A percentile compares a stretch with the other conserved stretches of the same genome.
phyloP scores from a whole-genome alignment of 2,113 vertebrate species.

The Sinocyclocheilus anophthalmus region DNA sequence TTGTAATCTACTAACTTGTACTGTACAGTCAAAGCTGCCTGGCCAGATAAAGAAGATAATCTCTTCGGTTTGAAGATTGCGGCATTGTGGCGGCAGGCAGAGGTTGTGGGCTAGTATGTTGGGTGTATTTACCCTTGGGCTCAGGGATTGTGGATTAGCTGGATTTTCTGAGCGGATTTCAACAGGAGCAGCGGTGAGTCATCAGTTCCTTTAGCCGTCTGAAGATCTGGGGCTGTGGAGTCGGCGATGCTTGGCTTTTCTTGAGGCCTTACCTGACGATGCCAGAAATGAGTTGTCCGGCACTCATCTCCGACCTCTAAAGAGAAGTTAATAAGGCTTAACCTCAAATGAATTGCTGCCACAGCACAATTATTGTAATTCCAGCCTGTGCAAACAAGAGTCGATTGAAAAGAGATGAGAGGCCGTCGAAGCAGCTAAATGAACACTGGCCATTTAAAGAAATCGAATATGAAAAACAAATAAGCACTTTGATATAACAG shows the following conservation, averaged over 20 bases:
- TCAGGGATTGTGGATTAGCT: conserved; percentile 63
- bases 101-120: conserved; percentile 5
- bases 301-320: conserved; percentile 11
- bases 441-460: not conserved
- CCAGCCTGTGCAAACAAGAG: conserved; percentile 18
- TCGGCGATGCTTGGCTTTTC: conserved; percentile 41
- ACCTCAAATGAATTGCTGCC: conserved; percentile 1
- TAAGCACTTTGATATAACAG: not conserved
- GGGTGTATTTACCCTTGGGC: conserved; percentile 35
- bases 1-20: conserved; percentile 36
- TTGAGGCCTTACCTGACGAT: conserved; percentile 33
- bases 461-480: conserved; percentile 15
- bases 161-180: conserved; percentile 65
- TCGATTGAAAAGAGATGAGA: not conserved
- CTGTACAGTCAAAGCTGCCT: conserved; percentile 57
- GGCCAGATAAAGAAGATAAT: conserved; percentile 71
- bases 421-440: not conserved
- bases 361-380: conserved; percentile 30
- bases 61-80: conserved; percentile 17
- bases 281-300: conserved; percentile 29
- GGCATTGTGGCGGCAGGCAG: conserved; percentile 11
- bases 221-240: conserved; percentile 49
- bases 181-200: conserved; percentile 55
- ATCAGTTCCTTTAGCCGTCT: conserved; percentile 53
- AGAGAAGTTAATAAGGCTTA: conserved; percentile 36